A percentile compares a stretch with the other conserved stretches of the same genome.
phyloP scores from a whole-genome alignment of 2,113 vertebrate species.

The Ceratotherium simum region DNA sequence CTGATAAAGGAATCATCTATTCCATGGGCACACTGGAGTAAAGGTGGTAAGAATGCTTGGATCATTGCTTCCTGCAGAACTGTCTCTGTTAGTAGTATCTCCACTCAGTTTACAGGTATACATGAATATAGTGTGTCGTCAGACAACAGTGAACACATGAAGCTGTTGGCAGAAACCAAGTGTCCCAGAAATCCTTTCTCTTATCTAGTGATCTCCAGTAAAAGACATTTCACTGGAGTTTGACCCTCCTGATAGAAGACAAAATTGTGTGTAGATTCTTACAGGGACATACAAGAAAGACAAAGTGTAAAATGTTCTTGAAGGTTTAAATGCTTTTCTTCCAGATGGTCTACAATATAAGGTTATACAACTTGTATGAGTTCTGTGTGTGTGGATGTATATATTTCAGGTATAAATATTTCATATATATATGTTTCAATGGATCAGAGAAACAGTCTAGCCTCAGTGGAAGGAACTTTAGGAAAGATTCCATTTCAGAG shows the following conservation, averaged over 20 bases:
- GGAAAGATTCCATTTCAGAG: slow-evolving; percentile 12
- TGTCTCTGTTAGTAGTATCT: slow-evolving; percentile 46
- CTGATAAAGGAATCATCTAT: slow-evolving; percentile 49
- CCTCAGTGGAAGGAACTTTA: neutral
- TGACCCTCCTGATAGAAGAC: slow-evolving; percentile 67
- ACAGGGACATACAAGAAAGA: slow-evolving; percentile 74
- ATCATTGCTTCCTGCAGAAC: slow-evolving; percentile 21
- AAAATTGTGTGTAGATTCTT: slow-evolving; percentile 74
- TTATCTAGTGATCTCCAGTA: slow-evolving; percentile 75
- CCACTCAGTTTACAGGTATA: slow-evolving; percentile 63
- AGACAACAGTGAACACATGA: slow-evolving; percentile 66
- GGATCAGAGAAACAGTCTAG: neutral
- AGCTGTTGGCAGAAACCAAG: slow-evolving; percentile 75
- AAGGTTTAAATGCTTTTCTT: slow-evolving; percentile 69
- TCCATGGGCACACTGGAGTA: neutral
- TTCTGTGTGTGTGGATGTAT: neutral
- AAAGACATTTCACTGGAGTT: slow-evolving; percentile 54
- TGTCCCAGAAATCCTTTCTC: slow-evolving; percentile 63
- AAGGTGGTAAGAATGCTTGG: neutral
- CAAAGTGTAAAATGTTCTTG: slow-evolving; percentile 65
- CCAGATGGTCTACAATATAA: slow-evolving; percentile 62
- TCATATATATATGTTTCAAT: neutral
- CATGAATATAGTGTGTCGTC: slow-evolving; percentile 8
- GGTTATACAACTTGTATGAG: neutral
- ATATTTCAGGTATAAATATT: neutral